Evolutionary conservation across 2,888 invertebrate species (phyloP).

Genomic region (Eristalis pertinax): DNA sequence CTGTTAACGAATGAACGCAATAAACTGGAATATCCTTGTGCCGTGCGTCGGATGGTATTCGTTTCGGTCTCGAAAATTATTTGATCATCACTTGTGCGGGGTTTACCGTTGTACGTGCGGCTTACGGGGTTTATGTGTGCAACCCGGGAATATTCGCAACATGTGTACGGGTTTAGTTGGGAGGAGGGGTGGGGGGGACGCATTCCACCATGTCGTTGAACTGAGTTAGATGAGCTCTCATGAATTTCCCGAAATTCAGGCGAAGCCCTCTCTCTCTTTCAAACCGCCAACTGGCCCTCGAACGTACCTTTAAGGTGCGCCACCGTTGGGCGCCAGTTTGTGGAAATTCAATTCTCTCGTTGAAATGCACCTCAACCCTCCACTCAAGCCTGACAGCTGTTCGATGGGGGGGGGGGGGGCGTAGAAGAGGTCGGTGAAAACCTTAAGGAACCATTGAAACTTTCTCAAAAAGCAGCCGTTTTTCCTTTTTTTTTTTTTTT

Average conservation of each 20-base stretch:
- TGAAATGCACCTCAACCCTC: neutral
- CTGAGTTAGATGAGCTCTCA: neutral
- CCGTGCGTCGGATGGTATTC: neutral
- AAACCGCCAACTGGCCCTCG: too few species aligned
- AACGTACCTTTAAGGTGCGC: neutral
- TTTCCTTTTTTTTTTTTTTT: neutral
- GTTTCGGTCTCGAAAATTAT: slow-evolving; percentile 23
- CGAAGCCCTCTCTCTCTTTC: too few species aligned
- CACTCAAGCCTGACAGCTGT: too few species aligned
- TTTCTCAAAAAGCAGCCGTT: neutral
- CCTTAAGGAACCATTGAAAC: neutral
- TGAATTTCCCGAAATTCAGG: too few species aligned
- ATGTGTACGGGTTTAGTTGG: neutral
- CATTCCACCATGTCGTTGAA: neutral
- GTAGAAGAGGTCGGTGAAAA: too few species aligned
- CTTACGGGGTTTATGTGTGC: neutral
- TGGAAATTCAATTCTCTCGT: neutral
- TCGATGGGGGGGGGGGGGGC: too few species aligned
- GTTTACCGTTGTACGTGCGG: neutral
- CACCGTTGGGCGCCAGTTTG: slow-evolving; percentile 6
- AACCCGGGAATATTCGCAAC: neutral
- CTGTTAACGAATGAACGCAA: slow-evolving; percentile 45
- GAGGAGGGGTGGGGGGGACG: too few species aligned
- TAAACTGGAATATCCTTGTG: slow-evolving; percentile 23
- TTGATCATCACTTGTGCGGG: slow-evolving; percentile 31